Conservation (phyloP, 2,797 vertebrate species). For the Bovichtus diacanthus region DNA sequence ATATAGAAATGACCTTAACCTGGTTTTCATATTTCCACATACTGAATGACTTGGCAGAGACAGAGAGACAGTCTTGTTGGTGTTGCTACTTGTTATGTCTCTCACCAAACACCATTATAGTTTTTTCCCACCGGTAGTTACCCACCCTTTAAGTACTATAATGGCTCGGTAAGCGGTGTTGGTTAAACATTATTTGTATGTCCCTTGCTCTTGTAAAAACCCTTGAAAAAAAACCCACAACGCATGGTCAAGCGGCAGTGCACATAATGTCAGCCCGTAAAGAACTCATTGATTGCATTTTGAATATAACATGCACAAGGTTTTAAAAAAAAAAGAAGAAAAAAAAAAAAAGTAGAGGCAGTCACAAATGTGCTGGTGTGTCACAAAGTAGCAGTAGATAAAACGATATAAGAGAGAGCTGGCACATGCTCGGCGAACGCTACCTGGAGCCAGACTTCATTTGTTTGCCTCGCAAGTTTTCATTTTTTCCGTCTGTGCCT, state of each 20-base stretch:
- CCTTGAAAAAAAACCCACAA: background rate
- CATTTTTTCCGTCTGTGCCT: background rate
- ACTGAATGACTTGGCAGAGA: constrained; percentile 36
- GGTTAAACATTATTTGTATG: background rate
- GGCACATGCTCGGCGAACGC: background rate
- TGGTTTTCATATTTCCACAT: constrained; percentile 47
- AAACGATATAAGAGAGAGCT: background rate
- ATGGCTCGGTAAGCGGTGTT: background rate
- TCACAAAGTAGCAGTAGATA: background rate
- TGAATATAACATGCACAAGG: background rate
- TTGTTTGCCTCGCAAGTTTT: constrained; percentile 30
- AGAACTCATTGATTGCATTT: background rate
- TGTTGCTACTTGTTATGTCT: background rate
- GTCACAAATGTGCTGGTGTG: background rate
- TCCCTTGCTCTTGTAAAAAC: background rate
- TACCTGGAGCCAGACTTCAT: constrained; percentile 27
- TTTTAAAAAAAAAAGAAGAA: background rate
- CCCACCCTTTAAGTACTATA: background rate
- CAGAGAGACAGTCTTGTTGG: background rate
- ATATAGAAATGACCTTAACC: constrained; percentile 77
- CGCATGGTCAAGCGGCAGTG: background rate
- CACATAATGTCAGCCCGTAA: background rate
- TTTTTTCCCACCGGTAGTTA: background rate
- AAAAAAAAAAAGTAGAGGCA: background rate
- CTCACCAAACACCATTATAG: background rate